These are phyloP conservation scores for Cryptus viduatorius DNA, from an alignment of 2,888 invertebrate species.

Conservation along the genomic window DNA sequence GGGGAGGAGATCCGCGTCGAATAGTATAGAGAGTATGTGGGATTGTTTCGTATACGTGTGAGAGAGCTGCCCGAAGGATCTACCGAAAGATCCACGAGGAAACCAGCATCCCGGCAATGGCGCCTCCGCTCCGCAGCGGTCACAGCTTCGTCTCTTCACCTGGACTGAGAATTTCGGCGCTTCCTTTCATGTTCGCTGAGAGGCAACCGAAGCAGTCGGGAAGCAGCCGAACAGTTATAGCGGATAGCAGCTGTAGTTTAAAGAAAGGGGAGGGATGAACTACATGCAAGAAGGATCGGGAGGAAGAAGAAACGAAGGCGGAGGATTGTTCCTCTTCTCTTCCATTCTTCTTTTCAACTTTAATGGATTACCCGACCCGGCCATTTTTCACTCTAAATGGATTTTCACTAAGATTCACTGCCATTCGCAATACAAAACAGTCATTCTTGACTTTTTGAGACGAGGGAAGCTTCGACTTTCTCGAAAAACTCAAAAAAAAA, in stretches of 20 bases:
- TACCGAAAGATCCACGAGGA: constrained; percentile 13
- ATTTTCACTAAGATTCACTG: constrained; percentile 74
- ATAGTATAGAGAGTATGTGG: constrained; percentile 4
- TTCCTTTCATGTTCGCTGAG: constrained; percentile 56
- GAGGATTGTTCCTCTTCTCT: constrained; percentile 35
- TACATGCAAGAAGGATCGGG: constrained; percentile 28
- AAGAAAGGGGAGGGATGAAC: constrained; percentile 8
- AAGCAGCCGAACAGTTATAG: constrained; percentile 27
- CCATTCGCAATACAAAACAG: constrained; percentile 45
- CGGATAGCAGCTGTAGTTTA: constrained; percentile 25
- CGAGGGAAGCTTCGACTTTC: background rate
- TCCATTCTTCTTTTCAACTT: constrained; percentile 61
- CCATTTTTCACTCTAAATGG: constrained; percentile 81
- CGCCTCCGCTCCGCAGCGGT: constrained; percentile 31
- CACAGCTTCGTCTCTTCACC: constrained; percentile 22
- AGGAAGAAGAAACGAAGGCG: constrained; percentile 52
- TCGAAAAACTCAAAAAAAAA: background rate
- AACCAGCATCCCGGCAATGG: constrained; percentile 48
- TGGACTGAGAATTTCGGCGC: constrained; percentile 52
- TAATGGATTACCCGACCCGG: constrained; percentile 73
- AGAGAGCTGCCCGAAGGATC: background rate
- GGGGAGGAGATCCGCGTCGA: constrained; percentile 14
- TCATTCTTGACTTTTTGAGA: constrained; percentile 48
- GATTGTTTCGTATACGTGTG: constrained; percentile 1
- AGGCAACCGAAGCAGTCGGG: constrained; percentile 7